Base-by-base conservation (phyloP, 2,797 vertebrate species). In the Phyllotis vaccarum region DNA sequence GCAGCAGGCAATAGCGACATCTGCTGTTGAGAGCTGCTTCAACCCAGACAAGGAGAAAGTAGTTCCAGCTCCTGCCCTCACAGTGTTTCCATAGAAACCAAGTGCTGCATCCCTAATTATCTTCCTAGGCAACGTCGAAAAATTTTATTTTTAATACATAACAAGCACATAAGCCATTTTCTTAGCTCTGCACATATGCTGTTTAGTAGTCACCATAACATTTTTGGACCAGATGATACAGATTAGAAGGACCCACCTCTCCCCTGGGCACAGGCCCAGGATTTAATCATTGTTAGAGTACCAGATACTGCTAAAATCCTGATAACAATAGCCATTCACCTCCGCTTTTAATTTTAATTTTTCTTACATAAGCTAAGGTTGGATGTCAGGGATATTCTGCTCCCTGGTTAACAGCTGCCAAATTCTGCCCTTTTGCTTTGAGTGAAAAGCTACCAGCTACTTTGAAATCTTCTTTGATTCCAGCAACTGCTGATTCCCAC, bases 11-110 rank as follows among this genome's bases (percentile, higher is more conserved):
- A 85, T 80, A 96, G 96, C 34, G 91, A 62, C 97, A 91, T 79
- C 98, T 98, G 94, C 94, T 86, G 97, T 76, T 91, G 88, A 82
- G 46, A 81, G 58, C 6, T 4, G 83, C 37, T 31, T 93, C 56
- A 2, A 46, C 40, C 27, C 24, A 1, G 54, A 40, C 60, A 22
- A 58, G 66, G 58, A 89, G 54, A 87, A 90, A 89, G 31, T 5
- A 16, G 86, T 13, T n/a, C 0, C 22, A 62, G 34, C 22, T 60
- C 56, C 22, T 10, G 8, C 10, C 16, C 0, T 0, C 16, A 1
- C 21, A 12, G 46, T 22, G 34, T 72, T 31, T 68, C 46, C 86
- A 62, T 29, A 72, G 70, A 83, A 62, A 74, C 19, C 3, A 11
- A 54, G n/a, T 12, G 17, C 72, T 31, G 24, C 13, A 3, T 75